Conservation (phyloP, 2,113 vertebrate genomes). For the Epinephelus moara region DNA sequence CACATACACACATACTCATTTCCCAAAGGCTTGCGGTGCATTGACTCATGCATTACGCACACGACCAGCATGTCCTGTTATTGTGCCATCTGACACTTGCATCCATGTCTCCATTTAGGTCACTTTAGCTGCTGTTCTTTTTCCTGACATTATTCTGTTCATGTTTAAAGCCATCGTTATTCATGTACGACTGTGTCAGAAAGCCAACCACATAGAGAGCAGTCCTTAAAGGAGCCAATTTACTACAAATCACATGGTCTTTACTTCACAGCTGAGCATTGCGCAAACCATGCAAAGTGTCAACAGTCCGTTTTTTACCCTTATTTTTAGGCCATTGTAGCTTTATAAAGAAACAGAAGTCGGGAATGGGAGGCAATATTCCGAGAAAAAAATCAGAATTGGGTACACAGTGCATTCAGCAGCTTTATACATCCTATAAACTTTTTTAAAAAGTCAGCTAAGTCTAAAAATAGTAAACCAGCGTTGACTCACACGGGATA, state of each 20-base stretch:
- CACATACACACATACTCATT: constrained; percentile 14
- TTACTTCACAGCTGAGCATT: no score
- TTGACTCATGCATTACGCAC: constrained; percentile 45
- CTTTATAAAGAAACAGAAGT: no score
- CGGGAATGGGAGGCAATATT: no score
- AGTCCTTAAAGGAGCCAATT: neutral
- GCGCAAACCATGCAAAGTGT: no score
- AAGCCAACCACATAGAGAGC: neutral
- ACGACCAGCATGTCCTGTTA: constrained; percentile 35
- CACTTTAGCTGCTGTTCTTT: neutral
- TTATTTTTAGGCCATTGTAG: no score
- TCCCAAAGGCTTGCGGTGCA: constrained; percentile 16
- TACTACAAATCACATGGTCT: neutral
- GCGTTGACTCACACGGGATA: no score
- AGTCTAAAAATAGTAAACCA: no score
- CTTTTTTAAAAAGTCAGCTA: no score
- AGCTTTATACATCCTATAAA: no score
- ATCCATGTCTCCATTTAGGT: constrained; percentile 1
- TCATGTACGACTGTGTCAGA: neutral
- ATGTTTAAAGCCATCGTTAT: neutral
- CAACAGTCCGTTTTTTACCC: no score
- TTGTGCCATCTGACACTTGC: constrained; percentile 30
- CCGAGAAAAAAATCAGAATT: no score
- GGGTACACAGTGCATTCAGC: no score
- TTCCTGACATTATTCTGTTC: neutral